Evolutionary conservation across 2,888 invertebrate genomes (phyloP).

Genomic region (Drosophila mulleri): DNA sequence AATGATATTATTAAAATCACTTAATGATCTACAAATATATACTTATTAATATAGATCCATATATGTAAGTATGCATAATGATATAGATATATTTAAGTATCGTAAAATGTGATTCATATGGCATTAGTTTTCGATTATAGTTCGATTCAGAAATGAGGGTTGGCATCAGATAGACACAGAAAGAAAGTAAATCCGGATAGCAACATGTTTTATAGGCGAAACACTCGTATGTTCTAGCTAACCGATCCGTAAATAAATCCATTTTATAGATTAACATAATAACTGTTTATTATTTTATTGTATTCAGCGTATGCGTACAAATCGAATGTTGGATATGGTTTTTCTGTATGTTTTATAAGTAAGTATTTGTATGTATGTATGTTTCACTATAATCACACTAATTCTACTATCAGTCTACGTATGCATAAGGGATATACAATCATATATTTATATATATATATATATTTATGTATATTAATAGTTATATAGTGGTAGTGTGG

Average conservation of each 20-base stretch:
- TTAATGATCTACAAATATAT: not conserved
- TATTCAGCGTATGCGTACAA: constrained; percentile 58
- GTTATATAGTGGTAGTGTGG: constrained; percentile 31
- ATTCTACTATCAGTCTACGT: constrained; percentile 83
- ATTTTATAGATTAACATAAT: constrained; percentile 15
- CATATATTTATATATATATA: constrained; percentile 1
- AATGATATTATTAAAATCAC: not conserved
- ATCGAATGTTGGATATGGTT: constrained; percentile 67
- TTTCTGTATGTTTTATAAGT: constrained; percentile 22
- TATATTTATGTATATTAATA: constrained; percentile 14
- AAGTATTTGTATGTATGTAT: constrained; percentile 27
- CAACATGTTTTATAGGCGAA: not conserved
- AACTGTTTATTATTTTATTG: constrained; percentile 47
- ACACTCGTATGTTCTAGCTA: no score
- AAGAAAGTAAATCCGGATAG: not conserved
- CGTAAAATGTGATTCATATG: not conserved
- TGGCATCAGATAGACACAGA: not conserved
- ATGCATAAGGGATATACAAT: constrained; percentile 61
- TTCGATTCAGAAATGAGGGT: not conserved
- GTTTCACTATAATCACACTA: constrained; percentile 62
- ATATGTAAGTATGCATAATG: not conserved
- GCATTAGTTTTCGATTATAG: not conserved
- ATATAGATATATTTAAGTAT: not conserved
- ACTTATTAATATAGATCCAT: not conserved
- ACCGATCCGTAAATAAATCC: constrained; percentile 1